Base-by-base conservation (phyloP, 2,888 invertebrate genomes). In the Drosophila fulvimacula region DNA sequence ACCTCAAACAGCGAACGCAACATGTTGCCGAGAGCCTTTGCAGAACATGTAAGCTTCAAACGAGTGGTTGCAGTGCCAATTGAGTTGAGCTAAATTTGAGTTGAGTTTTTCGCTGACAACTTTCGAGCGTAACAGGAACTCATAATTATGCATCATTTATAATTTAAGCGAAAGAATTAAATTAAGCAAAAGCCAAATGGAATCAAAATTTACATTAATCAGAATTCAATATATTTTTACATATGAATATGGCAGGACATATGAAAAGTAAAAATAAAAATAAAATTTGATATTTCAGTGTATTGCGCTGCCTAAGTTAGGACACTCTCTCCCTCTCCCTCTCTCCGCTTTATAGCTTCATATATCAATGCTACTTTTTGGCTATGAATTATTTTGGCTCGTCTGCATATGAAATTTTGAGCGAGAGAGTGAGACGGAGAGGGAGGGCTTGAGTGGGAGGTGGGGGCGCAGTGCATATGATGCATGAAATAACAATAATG, bases 401-500 rank as follows among this genome's bases (percentile, higher is more conserved):
- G 63, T 63, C 76, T 82, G 86, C 77, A 82, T 82, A 71, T 80
- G 86, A 85, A 80, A 80, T 88, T 84, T 77, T 76, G 71, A 86
- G 69, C 72, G 81, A 80, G 71, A 72, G 77, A 88, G 78, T 75
- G 67, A 74, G 70, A 56, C 36, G 7, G 11, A 53, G 32, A 17
- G 17, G 39, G 34, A 6, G 27, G 10, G 39, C 30, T 5, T 13
- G 53, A 2, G 21, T 7, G 1, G 30, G 30, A n/a, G 39, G 13
- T 10, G 17, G 42, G 21, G 17, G n/a, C 30, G n/a, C 38, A 51
- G 30, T 11, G 65, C 63, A 88, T 86, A 81, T 83, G 87, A 84
- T 84, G 89, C 83, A 84, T 88, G 83, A 88, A 84, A 84, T 84
- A 84, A 84, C 83, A 84, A 84, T 84, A 88, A 84, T 84, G 87